Base-by-base conservation (phyloP, 2,888 invertebrate species). In the Ptilodon capucinus region DNA sequence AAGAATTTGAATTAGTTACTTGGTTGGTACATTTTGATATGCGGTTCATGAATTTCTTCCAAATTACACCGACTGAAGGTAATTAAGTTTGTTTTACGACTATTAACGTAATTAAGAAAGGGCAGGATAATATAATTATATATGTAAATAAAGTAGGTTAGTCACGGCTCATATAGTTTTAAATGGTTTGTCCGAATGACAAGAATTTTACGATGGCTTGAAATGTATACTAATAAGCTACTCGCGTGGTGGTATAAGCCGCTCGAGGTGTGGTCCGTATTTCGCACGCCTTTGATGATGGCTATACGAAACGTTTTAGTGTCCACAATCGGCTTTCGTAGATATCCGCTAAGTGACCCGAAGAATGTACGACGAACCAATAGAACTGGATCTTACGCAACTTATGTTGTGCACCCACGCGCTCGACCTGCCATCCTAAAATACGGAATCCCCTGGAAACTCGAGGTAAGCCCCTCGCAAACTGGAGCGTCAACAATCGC, bases 291-390 rank as follows among this genome's bases (percentile, higher is more conserved):
- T 65, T 68, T 72, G 79, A 75, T 73, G 76, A 83, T 77, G 65
- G 67, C 53, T 48, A 59, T 67, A 74, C 68, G 57, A 74, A 79
- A 68, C 60, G 64, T 69, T 80, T 84, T 76, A 79, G 68, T 66
- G 69, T 66, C 58, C 51, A 56, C 69, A 63, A 68, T 68, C 70
- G 67, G 51, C 43, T 77, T 82, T 84, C 77, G 76, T 82, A 74
- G 73, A 72, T 73, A 75, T 73, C 63, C 66, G 86, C 81, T 86
- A 87, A 88, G 83, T 86, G 81, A 76, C 60, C 57, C 54, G 71
- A 77, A 78, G 77, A 81, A 81, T 77, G 71, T 71, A 54, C 60
- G 63, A 54, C 41, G 50, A 57, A 48, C 60, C 67, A 69, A 79
- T 82, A 82, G 84, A 82, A 75, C 69, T 67, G 68, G 67, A 71